phyloP scores from a whole-genome alignment of 2,797 vertebrate genomes.

The Hippoglossus hippoglossus region DNA sequence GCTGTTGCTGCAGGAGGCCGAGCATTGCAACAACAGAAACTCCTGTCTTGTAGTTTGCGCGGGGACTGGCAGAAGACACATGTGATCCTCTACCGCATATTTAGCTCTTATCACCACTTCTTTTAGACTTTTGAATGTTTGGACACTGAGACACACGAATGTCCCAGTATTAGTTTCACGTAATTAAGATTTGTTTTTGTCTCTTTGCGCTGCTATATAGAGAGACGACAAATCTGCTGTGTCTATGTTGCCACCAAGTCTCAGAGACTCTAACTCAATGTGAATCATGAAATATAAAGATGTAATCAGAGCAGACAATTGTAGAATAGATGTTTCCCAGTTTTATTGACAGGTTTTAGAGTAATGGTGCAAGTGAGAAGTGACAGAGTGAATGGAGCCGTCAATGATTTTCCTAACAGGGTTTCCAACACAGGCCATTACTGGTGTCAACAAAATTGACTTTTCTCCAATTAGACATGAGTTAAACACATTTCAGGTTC shows the following conservation, averaged over 20 bases:
- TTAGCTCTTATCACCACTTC: background rate
- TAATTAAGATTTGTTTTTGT: background rate
- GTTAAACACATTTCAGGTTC: slow-evolving; percentile 14
- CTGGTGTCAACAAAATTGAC: slow-evolving; percentile 40
- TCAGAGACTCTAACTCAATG: background rate
- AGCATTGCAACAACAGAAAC: too few species aligned
- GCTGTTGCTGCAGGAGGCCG: background rate
- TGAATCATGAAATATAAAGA: background rate
- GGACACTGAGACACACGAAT: background rate
- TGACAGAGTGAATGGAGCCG: slow-evolving; percentile 38
- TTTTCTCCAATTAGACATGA: slow-evolving; percentile 6
- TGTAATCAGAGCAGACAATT: background rate
- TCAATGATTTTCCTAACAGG: slow-evolving; percentile 19
- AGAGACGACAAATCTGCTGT: too few species aligned
- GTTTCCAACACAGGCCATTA: slow-evolving; percentile 33
- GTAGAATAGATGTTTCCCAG: background rate
- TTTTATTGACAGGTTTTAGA: slow-evolving; percentile 21
- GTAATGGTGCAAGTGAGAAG: slow-evolving; percentile 14
- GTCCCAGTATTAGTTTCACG: slow-evolving; percentile 1
- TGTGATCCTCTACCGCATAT: too few species aligned
- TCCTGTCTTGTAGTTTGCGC: too few species aligned
- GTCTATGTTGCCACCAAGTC: too few species aligned
- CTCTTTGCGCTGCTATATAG: too few species aligned
- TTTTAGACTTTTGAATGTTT: too few species aligned
- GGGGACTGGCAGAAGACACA: too few species aligned